A percentile compares a stretch with the other conserved stretches of the same genome.
These are phyloP conservation scores for Leptatherina wallacei DNA, from an alignment of 2,797 vertebrate species.

Conservation along the genomic window DNA sequence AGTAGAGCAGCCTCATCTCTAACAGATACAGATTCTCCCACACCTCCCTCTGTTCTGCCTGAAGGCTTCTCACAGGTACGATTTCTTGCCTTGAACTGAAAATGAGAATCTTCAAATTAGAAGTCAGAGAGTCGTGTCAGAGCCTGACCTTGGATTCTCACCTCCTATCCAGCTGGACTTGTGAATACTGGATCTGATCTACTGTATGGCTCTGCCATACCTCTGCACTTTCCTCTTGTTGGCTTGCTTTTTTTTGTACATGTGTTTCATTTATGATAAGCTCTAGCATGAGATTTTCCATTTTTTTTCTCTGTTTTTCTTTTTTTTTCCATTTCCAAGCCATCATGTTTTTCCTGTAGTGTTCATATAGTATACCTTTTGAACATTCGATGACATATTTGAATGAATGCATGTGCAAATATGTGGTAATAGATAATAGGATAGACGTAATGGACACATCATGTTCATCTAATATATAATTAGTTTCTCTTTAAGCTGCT, in stretches of 20 bases:
- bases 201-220: slow-evolving; percentile 26
- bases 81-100: slow-evolving; percentile 85
- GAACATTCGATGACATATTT: background rate
- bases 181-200: slow-evolving; percentile 74
- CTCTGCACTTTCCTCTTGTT: slow-evolving; percentile 28
- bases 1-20: slow-evolving; percentile 43
- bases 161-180: slow-evolving; percentile 77
- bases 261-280: slow-evolving; percentile 27
- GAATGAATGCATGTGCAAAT: background rate
- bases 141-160: slow-evolving; percentile 86
- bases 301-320: background rate
- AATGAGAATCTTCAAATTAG: slow-evolving; percentile 88
- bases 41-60: slow-evolving; percentile 85
- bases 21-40: slow-evolving; percentile 81
- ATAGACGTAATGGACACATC: background rate
- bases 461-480: background rate
- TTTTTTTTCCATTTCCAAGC: background rate
- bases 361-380: background rate
- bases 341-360: too few species aligned
- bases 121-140: slow-evolving; percentile 81
- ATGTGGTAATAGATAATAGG: too few species aligned
- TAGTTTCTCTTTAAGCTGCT: background rate
- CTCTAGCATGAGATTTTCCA: background rate
- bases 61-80: slow-evolving; percentile 86
- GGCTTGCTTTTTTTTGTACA: slow-evolving; percentile 7